Percentiles rank a stretch among this genome's conserved stretches.
phyloP scores from a whole-genome alignment of 37 sponge, comb jelly and placozoan genomes.

The Geodia barretti region DNA sequence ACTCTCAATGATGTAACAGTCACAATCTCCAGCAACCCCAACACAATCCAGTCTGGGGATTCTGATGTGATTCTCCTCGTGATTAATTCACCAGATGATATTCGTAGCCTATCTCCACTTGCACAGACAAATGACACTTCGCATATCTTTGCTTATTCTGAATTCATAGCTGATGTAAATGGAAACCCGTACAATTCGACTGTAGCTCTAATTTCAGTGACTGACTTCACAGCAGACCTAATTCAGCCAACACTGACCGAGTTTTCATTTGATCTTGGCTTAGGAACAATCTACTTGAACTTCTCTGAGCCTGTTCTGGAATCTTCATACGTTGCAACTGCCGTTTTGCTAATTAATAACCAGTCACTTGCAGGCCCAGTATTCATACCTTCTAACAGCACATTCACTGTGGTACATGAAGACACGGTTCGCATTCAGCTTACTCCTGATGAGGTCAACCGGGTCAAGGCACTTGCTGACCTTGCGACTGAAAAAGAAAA shows the following conservation, averaged over 20 bases:
- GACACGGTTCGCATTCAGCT: slow-evolving; percentile 23
- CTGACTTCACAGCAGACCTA: slow-evolving; percentile 71
- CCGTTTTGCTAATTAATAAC: slow-evolving; percentile 36
- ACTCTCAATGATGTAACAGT: slow-evolving; percentile 5
- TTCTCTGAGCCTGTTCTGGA: slow-evolving; percentile 75
- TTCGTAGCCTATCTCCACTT: slow-evolving; percentile 60
- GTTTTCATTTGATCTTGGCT: slow-evolving; percentile 74
- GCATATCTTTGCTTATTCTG: slow-evolving; percentile 36
- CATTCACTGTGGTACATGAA: neutral
- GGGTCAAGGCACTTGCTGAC: slow-evolving; percentile 47
- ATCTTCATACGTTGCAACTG: slow-evolving; percentile 46
- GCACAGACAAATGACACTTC: slow-evolving; percentile 56
- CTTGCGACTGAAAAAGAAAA: slow-evolving; percentile 47
- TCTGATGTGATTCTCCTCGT: neutral
- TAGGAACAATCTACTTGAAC: slow-evolving; percentile 59
- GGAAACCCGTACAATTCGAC: slow-evolving; percentile 36
- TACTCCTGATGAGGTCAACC: slow-evolving; percentile 55
- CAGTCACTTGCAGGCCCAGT: slow-evolving; percentile 14
- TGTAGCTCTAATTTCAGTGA: slow-evolving; percentile 27
- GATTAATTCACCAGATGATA: slow-evolving; percentile 3
- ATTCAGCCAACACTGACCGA: slow-evolving; percentile 56
- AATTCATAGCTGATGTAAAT: slow-evolving; percentile 55
- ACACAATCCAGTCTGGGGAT: neutral
- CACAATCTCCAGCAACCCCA: neutral
- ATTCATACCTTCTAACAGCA: slow-evolving; percentile 31